Base-by-base conservation (phyloP, 2,888 invertebrate species). In the Alviniconcha strummeri region DNA sequence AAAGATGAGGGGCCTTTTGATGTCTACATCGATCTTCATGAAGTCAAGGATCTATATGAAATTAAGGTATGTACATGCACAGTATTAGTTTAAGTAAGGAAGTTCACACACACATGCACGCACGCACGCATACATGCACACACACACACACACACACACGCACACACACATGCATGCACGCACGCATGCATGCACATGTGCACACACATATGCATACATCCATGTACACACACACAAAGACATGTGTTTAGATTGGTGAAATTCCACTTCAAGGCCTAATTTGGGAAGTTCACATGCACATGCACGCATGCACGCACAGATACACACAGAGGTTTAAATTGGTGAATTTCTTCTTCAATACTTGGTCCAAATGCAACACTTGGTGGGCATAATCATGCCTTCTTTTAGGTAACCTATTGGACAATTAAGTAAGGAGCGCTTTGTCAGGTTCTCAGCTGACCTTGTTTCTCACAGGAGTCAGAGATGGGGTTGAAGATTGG, bases 21-120 rank as follows among this genome's bases (percentile, higher is more conserved):
- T 85, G 91, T 95, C 5, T 95, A 96, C 85, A 95, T 97, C 77
- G 96, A 96, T 88, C 94, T 96, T 0, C 95, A 95, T 78, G 92
- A 93, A 0, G 93, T 96, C 15, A 90, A 93, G 8, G 96, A 96
- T 83, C 91, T 97, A 1, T 86, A 87, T 77, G 74, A 86, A 52
- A 80, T 85, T 36, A 82, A 83, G 64, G 89, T 89, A 81, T 81
- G 87, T 6, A 55, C 77, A 56, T 77, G 15, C 17, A 5, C 17
- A 55, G 13, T 52, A 8, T 74, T 74, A 54, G 36, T 5, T 3
- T 52, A n/a, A 15, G 52, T 52, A 74, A 7, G 71, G 5, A 71
- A n/a, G 17, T 17, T 71, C 17, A 75, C 75, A 75, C 17, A 54
- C 75, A 75, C 52, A 75, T 9, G 1, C 54, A 36, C 75, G 4